These are phyloP conservation scores for Paraplagusia blochii DNA, from an alignment of 2,113 vertebrate genomes.

Conservation along the genomic window DNA sequence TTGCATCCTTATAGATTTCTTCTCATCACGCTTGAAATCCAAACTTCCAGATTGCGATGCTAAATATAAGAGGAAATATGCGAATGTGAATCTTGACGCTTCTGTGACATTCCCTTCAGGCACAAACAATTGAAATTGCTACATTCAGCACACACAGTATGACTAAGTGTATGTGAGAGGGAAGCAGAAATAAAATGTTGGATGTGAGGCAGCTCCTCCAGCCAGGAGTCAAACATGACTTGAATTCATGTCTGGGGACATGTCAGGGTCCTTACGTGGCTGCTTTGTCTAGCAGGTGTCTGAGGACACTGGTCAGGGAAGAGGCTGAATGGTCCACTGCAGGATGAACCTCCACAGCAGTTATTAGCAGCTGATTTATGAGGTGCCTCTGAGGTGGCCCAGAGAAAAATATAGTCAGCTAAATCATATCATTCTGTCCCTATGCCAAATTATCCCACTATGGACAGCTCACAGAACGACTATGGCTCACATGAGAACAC, in stretches of 20 bases:
- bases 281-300: conserved; percentile 34
- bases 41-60: too few species aligned
- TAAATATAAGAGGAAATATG: too few species aligned
- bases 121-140: too few species aligned
- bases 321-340: conserved; percentile 43
- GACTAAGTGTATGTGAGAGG: background rate
- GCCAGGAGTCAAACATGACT: background rate
- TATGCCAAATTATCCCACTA: conserved; percentile 71
- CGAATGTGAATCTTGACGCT: too few species aligned
- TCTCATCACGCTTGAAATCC: too few species aligned
- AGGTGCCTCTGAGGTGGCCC: conserved; percentile 57
- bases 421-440: conserved; percentile 64
- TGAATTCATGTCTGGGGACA: conserved; percentile 23
- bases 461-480: conserved; percentile 57
- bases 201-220: conserved; percentile 4
- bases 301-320: background rate
- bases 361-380: conserved; percentile 66
- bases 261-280: conserved; percentile 26
- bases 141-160: too few species aligned
- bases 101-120: too few species aligned
- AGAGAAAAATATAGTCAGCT: conserved; percentile 64
- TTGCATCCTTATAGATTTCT: too few species aligned
- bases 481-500: conserved; percentile 53
- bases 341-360: conserved; percentile 47
- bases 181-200: background rate